These are phyloP conservation scores for Actinopyga echinites DNA, from an alignment of 53 echinoderm and acorn worm genomes.

Conservation along the genomic window DNA sequence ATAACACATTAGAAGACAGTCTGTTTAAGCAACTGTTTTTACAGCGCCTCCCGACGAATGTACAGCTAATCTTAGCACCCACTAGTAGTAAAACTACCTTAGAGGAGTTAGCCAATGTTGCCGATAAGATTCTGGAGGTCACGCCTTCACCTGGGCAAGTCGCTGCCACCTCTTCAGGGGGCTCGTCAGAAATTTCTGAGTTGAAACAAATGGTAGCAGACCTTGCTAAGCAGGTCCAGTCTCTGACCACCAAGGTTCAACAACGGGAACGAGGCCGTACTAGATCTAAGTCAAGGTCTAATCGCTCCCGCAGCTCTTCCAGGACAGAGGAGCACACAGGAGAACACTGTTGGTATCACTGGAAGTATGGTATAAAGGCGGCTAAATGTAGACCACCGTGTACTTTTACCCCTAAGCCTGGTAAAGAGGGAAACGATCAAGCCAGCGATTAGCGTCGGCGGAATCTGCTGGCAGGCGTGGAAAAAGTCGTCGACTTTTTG, in stretches of 20 bases:
- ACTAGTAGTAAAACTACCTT: constrained; percentile 8
- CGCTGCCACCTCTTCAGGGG: background rate
- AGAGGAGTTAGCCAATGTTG: constrained; percentile 32
- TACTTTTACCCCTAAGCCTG: background rate
- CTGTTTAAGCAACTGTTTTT: constrained; percentile 39
- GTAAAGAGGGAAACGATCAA: constrained; percentile 35
- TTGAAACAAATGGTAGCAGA: background rate
- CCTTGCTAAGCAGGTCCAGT: constrained; percentile 8
- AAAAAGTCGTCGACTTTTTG: constrained; percentile 45
- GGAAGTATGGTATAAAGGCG: constrained; percentile 39
- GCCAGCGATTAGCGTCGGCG: constrained; percentile 58
- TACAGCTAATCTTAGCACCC: constrained; percentile 38
- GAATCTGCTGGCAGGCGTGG: constrained; percentile 25
- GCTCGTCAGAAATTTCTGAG: background rate
- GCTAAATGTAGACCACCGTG: constrained; percentile 39
- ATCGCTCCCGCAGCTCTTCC: background rate
- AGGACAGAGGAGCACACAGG: background rate
- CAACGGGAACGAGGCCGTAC: background rate
- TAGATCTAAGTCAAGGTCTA: background rate
- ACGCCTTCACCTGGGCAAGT: background rate
- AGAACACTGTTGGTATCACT: constrained; percentile 54
- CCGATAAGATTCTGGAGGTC: constrained; percentile 39
- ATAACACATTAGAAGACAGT: constrained; percentile 12
- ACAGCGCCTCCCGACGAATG: constrained; percentile 31
- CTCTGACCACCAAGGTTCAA: background rate